A percentile compares a stretch with the other conserved stretches of the same genome.
Evolutionary conservation across 2,888 invertebrate species (phyloP).

Genomic region (Halictus quadricinctus): DNA sequence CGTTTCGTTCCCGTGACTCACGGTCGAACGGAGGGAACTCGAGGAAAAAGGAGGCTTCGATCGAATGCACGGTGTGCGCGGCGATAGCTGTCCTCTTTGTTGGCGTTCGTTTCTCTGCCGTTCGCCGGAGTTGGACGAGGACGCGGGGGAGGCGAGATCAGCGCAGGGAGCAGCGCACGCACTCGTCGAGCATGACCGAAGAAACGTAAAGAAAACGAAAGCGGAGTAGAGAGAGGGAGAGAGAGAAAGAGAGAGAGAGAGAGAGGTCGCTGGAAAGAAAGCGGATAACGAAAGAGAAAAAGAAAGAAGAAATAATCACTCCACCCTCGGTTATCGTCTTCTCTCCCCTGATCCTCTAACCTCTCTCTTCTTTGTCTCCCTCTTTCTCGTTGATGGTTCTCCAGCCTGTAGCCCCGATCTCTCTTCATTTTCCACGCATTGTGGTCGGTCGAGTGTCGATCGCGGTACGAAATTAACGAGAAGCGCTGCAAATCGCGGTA

Average conservation of each 20-base stretch:
- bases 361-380: background rate
- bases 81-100: slow-evolving; percentile 50
- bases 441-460: slow-evolving; percentile 25
- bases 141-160: background rate
- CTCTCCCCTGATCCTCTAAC: background rate
- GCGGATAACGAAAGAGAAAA: background rate
- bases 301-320: slow-evolving; percentile 35
- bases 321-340: slow-evolving; percentile 1
- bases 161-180: background rate
- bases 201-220: slow-evolving; percentile 42
- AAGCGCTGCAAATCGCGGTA: slow-evolving; percentile 58
- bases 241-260: too few relatives aligned
- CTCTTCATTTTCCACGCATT: slow-evolving; percentile 38
- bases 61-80: slow-evolving; percentile 49
- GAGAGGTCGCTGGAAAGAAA: background rate
- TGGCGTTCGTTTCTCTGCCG: slow-evolving; percentile 3
- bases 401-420: slow-evolving; percentile 20
- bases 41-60: slow-evolving; percentile 56
- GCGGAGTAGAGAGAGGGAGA: background rate
- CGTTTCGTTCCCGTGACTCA: slow-evolving; percentile 67
- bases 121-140: background rate
- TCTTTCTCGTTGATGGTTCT: slow-evolving; percentile 15
- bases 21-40: slow-evolving; percentile 33
- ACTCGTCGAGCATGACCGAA: slow-evolving; percentile 34
- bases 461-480: slow-evolving; percentile 40